phyloP scores from a whole-genome alignment of 2,888 invertebrate species.

The Pemphredon lugubris region DNA sequence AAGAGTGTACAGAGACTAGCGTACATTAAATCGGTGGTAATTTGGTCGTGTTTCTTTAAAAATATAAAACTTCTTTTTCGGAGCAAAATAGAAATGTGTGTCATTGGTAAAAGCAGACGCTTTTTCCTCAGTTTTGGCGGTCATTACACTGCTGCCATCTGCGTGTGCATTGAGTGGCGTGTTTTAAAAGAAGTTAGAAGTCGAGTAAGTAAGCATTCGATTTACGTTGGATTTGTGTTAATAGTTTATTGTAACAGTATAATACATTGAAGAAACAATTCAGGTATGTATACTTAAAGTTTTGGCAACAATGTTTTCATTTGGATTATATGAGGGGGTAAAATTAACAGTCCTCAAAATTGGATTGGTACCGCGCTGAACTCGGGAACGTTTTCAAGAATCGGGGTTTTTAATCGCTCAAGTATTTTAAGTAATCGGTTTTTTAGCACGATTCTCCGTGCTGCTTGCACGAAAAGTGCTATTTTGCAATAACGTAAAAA shows the following conservation, averaged over 20 bases:
- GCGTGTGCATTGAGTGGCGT: not conserved
- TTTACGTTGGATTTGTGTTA: too few relatives aligned
- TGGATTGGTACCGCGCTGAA: not conserved
- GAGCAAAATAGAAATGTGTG: not conserved
- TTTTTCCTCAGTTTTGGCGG: conserved; percentile 42
- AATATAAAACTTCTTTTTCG: not conserved
- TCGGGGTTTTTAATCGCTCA: conserved; percentile 6
- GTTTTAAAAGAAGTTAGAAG: not conserved
- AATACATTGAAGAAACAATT: too few relatives aligned
- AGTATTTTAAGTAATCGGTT: conserved; percentile 39
- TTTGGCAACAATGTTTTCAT: too few relatives aligned
- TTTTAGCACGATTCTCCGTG: conserved; percentile 32
- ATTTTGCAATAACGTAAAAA: conserved; percentile 13
- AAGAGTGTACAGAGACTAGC: not conserved
- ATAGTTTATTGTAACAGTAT: too few relatives aligned
- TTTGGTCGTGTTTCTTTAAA: not conserved
- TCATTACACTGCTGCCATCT: conserved; percentile 14
- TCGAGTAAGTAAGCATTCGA: too few relatives aligned
- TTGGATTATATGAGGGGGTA: too few relatives aligned
- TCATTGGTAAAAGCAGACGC: conserved; percentile 1
- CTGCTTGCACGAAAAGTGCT: conserved; percentile 21
- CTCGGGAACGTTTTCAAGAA: not conserved
- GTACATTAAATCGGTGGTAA: not conserved
- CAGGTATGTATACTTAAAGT: too few relatives aligned
- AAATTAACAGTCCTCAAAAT: too few relatives aligned